Evolutionary conservation across 2,888 invertebrate genomes (phyloP), one percentile per base, ranked within the genome.

Genomic region (Drosophila lacicola): DNA sequence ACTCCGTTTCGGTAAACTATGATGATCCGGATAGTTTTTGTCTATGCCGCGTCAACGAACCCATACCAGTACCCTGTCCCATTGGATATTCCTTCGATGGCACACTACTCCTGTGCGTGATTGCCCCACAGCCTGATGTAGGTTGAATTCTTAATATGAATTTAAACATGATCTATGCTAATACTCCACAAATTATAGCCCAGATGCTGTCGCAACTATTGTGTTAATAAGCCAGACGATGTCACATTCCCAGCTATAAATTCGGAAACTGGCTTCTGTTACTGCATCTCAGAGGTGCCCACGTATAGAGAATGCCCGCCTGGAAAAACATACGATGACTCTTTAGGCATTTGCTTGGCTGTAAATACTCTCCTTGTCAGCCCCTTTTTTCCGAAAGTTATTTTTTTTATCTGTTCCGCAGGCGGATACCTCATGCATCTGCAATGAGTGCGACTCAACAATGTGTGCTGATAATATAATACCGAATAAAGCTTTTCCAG

Each of bases 21-120:
- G 79, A 81, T 0, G 80, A 89, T 47, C 50, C 74, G 3, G 57
- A 83, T 2, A 87, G 83, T 49, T 90, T 91, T 71, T 90, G 90
- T 34, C n/a, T 90, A 17, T 90, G 90, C 36, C 77, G 88, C 4
- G 73, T 57, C 4, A 72, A 71, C 0, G 47, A 77, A 4, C 74
- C 82, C 1, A 45, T 79, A 1, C 42, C 85, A 9, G 81, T 90
- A 2, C 46, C 76, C 2, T 90, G 90, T 4, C 91, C 91, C 11
- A 78, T 82, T 19, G 83, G 86, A 33, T 83, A 78, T 8, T 82
- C 77, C 0, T 90, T 86, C 33, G 70, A 85, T 68, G 49, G 47
- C 1, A 8, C 17, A 0, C 3, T 8, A 0, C n/a, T 56, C 0
- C 4, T 56, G 0, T 76, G 90, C 36, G 64, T 74, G 2, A 41